phyloP scores from a whole-genome alignment of 1,140 invertebrate species.

The Lepidostoma basale region DNA sequence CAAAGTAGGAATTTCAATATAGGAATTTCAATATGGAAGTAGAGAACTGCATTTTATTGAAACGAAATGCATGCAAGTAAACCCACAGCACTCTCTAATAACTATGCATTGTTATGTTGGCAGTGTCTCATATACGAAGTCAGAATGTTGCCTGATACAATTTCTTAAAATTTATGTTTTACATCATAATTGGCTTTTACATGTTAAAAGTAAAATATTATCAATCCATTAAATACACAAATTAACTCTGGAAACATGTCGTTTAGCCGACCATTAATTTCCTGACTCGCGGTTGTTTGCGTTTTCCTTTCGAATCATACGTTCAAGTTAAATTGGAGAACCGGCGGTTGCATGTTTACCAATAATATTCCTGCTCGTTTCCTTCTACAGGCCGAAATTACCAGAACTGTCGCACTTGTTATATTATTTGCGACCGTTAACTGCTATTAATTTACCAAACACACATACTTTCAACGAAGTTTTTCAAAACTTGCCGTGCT shows the following conservation, averaged over 20 bases:
- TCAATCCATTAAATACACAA: too few species aligned
- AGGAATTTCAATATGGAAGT: too few species aligned
- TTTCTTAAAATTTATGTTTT: too few species aligned
- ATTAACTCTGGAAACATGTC: too few species aligned
- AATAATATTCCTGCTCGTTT: constrained; percentile 32
- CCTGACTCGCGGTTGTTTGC: background rate
- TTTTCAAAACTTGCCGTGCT: background rate
- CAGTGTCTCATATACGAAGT: background rate
- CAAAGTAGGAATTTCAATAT: too few species aligned
- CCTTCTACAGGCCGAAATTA: constrained; percentile 34
- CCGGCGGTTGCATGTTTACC: constrained; percentile 34
- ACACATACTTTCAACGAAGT: background rate
- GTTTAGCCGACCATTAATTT: too few species aligned
- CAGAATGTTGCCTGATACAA: too few species aligned
- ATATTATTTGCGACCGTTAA: constrained; percentile 40
- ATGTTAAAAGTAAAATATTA: background rate
- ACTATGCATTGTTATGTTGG: background rate
- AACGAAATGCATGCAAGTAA: too few species aligned
- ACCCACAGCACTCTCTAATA: background rate
- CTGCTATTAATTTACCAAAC: constrained; percentile 30
- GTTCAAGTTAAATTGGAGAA: constrained; percentile 23
- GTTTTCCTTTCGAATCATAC: background rate
- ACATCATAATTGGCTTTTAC: too few species aligned
- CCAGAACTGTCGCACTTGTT: constrained; percentile 45
- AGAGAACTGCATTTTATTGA: too few species aligned